phyloP scores from a whole-genome alignment of 37 sponge, comb jelly and placozoan species.

The Diacarnus erythraeanus region DNA sequence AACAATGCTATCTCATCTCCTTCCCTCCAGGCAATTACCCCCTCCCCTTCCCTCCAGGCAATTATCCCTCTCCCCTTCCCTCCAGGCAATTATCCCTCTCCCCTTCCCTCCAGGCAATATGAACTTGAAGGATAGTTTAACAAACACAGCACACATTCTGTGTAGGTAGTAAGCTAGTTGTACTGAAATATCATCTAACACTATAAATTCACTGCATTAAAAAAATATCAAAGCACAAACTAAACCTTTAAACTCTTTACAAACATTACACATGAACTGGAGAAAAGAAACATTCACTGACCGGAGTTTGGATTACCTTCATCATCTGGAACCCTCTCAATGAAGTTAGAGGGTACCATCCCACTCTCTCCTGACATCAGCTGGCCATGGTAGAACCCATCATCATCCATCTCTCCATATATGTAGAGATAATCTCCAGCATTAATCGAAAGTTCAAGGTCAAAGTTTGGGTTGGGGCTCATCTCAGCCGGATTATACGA shows the following conservation, averaged over 20 bases:
- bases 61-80: background rate
- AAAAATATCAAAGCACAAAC: no score
- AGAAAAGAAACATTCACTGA: no score
- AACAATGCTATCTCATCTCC: background rate
- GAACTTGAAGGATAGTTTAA: no score
- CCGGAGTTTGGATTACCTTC: no score
- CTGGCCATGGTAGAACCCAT: constrained; percentile 64
- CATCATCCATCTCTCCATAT: constrained; percentile 74
- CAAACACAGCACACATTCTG: no score
- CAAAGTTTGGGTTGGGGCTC: constrained; percentile 76
- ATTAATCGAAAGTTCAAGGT: constrained; percentile 24
- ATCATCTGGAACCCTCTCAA: constrained; percentile 51
- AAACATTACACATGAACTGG: no score
- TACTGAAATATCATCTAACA: no score
- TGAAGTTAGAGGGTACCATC: constrained; percentile 68
- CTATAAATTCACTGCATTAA: no score
- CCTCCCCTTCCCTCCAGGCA: background rate
- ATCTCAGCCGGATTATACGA: constrained; percentile 65
- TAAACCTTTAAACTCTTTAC: no score
- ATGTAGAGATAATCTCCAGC: constrained; percentile 72
- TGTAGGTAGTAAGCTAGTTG: no score
- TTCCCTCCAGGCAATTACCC: background rate
- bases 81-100: background rate
- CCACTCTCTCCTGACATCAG: constrained; percentile 33
- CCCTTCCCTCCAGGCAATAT: no score